Evolutionary conservation across 2,888 invertebrate species (phyloP).

Genomic region (Pandemis heparana): DNA sequence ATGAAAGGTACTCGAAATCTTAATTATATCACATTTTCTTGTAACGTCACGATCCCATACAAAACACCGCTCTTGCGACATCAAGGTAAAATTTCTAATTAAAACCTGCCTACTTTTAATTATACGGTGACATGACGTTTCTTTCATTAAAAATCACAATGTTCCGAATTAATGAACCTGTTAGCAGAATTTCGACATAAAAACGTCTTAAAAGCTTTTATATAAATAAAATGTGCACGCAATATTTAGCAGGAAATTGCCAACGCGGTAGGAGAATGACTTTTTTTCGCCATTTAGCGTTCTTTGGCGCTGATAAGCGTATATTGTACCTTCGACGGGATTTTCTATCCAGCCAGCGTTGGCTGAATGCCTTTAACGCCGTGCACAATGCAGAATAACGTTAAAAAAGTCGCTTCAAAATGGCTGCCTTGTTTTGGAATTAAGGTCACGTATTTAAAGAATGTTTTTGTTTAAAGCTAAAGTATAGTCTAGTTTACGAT

Average conservation of each 20-base stretch:
- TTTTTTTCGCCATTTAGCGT: constrained; percentile 4
- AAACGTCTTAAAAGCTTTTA: constrained; percentile 21
- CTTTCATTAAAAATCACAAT: constrained; percentile 22
- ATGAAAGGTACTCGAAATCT: too few species aligned
- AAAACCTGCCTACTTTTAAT: constrained; percentile 15
- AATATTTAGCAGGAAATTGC: constrained; percentile 35
- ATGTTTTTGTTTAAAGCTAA: too few species aligned
- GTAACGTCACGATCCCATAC: neutral
- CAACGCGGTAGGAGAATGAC: constrained; percentile 11
- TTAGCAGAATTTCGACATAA: constrained; percentile 15
- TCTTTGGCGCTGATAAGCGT: constrained; percentile 5
- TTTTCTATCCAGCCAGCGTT: constrained; percentile 24
- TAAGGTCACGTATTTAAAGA: too few species aligned
- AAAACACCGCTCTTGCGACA: neutral
- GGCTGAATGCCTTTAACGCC: constrained; percentile 8
- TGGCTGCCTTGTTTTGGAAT: neutral
- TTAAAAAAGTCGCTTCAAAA: constrained; percentile 2
- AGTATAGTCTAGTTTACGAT: too few species aligned
- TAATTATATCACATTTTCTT: neutral
- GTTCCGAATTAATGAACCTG: constrained; percentile 21
- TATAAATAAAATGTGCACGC: constrained; percentile 14
- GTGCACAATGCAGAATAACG: neutral
- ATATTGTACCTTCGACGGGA: constrained; percentile 6
- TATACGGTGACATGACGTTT: constrained; percentile 16
- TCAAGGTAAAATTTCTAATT: constrained; percentile 18